Evolutionary conservation across 1,140 invertebrate species (phyloP).

Genomic region (Cyclina sinensis): DNA sequence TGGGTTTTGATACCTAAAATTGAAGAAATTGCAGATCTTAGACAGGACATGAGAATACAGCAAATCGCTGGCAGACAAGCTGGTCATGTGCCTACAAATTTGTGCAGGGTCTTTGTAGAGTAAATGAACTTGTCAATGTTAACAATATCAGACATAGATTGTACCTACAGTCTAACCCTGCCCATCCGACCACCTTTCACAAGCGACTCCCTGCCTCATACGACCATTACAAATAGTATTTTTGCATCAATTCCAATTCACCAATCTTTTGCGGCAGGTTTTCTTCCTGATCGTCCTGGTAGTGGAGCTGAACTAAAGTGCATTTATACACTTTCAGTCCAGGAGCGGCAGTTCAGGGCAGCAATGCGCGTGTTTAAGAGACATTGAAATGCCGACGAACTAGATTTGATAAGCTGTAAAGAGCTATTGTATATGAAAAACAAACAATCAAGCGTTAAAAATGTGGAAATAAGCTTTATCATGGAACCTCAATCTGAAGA

Average conservation of each 20-base stretch:
- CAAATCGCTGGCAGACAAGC: conserved; percentile 34
- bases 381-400: neutral
- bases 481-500: conserved; percentile 1
- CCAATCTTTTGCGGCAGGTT: neutral
- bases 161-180: too few relatives aligned
- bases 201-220: too few relatives aligned
- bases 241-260: neutral
- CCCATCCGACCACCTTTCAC: too few relatives aligned
- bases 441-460: neutral
- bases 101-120: conserved; percentile 12
- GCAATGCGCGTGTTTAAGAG: neutral
- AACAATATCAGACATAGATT: neutral
- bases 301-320: neutral
- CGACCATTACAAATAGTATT: neutral
- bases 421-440: neutral
- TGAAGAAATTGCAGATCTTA: neutral
- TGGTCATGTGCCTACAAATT: conserved; percentile 37
- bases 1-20: neutral
- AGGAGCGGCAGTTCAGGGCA: neutral
- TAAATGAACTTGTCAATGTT: neutral
- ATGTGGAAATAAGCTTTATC: neutral
- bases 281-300: neutral
- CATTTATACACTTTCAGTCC: neutral
- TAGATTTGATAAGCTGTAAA: neutral
- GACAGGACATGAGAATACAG: neutral